Base-by-base conservation (phyloP, 2,113 vertebrate species). In the Ciconia boyciana region DNA sequence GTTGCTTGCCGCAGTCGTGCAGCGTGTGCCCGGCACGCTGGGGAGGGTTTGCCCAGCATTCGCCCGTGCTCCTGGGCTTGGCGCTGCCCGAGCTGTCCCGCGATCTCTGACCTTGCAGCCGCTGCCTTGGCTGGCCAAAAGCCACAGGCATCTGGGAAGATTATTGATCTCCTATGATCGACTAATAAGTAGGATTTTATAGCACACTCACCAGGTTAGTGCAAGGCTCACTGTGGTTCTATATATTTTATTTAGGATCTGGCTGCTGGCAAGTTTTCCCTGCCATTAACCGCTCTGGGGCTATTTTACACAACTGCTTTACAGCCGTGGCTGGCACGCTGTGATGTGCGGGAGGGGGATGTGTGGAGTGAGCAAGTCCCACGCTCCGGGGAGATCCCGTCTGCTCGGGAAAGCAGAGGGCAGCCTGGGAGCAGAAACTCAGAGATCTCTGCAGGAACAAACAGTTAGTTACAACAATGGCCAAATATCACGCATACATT, bases 301-400 rank as follows among this genome's bases (percentile, higher is more conserved):
- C 34, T 64, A 2, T 41, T 83, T 48, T 16, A n/a, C n/a, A 11
- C 39, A 26, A 39, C 8, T 4, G 61, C 15, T 29, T 26, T 17
- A 7, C 7, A 11, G 46, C 46, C 2, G 1, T 13, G 69, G 29
- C 49, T 13, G 17, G 48, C 57, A 25, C 18, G 2, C 31, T 0
- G 4, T 4, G 51, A 51, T 0, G 3, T 10, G 51, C 9, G 0
- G 16, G 44, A 44, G 10, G 21, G 51, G 29, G 10, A 19, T 4
- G 6, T 3, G 1, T 34, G 49, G 62, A 32, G 36, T 2, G 34
- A 29, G 9, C 3, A 4, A 61, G 44, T 49, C 48, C 71, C 17
- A 5, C 0, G 0, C 13, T 16, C 34, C 1, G 5, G 79, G 71
- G 46, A 76, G 57, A 36, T 49, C 48, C 64, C 0, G 0, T 60